Percentiles rank a stretch among this genome's conserved stretches.
These are phyloP conservation scores for Eulithis prunata DNA, from an alignment of 2,888 invertebrate genomes.

Conservation along the genomic window DNA sequence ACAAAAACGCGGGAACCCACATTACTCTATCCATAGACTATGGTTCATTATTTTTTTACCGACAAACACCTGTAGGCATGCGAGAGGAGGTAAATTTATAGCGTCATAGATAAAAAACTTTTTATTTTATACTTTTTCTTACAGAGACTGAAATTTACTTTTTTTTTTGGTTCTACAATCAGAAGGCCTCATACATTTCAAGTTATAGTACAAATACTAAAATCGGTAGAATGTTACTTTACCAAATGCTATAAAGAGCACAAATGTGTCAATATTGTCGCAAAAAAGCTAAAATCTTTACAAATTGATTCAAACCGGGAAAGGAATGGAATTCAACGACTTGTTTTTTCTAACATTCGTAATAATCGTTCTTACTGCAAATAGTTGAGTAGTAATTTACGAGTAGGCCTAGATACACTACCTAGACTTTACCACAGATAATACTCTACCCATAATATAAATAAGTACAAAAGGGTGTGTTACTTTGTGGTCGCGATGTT, in stretches of 20 bases:
- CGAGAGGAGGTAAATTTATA: constrained; percentile 57
- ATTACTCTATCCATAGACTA: constrained; percentile 47
- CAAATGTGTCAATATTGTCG: constrained; percentile 12
- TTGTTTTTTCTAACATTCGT: constrained; percentile 22
- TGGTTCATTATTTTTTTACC: constrained; percentile 57
- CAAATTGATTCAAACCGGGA: constrained; percentile 16
- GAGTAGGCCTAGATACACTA: background rate
- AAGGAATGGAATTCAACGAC: constrained; percentile 28
- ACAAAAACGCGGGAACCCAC: constrained; percentile 66
- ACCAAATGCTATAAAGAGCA: constrained; percentile 2
- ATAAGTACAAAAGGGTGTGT: too few relatives aligned
- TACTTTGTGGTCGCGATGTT: too few relatives aligned
- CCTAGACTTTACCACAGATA: too few relatives aligned
- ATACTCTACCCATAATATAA: too few relatives aligned
- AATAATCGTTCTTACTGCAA: constrained; percentile 21
- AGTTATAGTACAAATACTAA: background rate
- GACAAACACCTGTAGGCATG: constrained; percentile 67
- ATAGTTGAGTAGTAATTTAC: constrained; percentile 14
- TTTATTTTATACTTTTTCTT: too few relatives aligned
- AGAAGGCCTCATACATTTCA: too few relatives aligned
- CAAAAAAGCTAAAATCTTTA: constrained; percentile 17
- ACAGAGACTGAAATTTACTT: too few relatives aligned
- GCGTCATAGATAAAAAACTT: too few relatives aligned
- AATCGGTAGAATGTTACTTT: background rate
- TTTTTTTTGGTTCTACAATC: too few relatives aligned